Percentiles rank a stretch among this genome's conserved stretches.
These are phyloP conservation scores for Siniperca scherzeri DNA, from an alignment of 2,797 vertebrate species.

Conservation along the genomic window DNA sequence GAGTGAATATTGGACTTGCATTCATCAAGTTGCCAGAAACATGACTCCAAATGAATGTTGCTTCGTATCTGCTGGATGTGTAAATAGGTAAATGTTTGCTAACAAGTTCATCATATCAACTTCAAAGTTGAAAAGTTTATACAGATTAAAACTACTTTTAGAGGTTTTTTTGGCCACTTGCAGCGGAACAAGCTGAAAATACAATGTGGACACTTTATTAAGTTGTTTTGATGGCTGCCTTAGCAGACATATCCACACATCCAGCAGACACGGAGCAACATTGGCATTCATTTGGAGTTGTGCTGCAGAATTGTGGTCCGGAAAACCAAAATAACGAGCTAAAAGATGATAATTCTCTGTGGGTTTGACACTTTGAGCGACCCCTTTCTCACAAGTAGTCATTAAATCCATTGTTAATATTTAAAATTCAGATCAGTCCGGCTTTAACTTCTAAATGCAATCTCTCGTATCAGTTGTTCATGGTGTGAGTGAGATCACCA, in stretches of 20 bases:
- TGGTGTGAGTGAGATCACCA: slow-evolving; percentile 1
- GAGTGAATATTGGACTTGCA: background rate
- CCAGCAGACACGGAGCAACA: background rate
- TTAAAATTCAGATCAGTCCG: background rate
- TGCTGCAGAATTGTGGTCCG: background rate
- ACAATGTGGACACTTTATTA: background rate
- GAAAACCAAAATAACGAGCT: background rate
- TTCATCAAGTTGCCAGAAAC: background rate
- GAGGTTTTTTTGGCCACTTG: background rate
- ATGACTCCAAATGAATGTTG: background rate
- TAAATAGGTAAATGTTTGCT: background rate
- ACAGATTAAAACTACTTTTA: no score
- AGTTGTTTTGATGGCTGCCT: background rate
- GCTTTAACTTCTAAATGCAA: background rate
- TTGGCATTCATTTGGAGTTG: background rate
- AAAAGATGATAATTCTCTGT: background rate
- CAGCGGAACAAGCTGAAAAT: background rate
- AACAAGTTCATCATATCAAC: background rate
- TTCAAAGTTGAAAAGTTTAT: background rate
- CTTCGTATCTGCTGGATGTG: background rate
- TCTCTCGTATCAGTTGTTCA: background rate
- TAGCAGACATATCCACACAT: background rate
- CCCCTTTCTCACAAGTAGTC: background rate
- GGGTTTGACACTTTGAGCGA: background rate
- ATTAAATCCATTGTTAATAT: background rate